phyloP scores from a whole-genome alignment of 2,797 vertebrate species.

The Chelonia mydas region DNA sequence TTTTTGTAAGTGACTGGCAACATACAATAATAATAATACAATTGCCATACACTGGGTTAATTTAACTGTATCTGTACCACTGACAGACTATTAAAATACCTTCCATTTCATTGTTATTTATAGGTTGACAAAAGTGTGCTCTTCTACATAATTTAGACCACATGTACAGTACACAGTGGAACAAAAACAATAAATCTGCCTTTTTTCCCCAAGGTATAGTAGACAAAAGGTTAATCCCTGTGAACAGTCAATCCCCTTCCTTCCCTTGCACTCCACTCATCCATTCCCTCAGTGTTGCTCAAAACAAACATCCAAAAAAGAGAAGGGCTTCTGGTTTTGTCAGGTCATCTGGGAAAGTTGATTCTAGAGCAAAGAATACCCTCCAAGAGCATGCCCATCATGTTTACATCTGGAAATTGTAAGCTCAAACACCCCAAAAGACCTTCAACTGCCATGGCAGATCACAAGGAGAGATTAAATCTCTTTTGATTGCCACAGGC shows the following conservation, averaged over 20 bases:
- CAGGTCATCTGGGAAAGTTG: neutral
- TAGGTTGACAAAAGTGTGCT: neutral
- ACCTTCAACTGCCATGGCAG: neutral
- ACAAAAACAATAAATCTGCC: neutral
- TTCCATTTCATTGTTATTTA: neutral
- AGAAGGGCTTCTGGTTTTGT: neutral
- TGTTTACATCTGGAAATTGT: neutral
- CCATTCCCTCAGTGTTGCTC: accelerated
- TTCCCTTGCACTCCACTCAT: neutral
- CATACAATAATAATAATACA: neutral
- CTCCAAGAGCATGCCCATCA: neutral
- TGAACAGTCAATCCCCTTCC: neutral
- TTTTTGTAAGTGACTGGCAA: constrained; percentile 11
- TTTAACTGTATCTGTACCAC: neutral
- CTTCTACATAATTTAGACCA: neutral
- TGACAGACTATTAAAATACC: neutral
- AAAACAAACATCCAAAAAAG: neutral
- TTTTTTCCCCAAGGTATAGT: neutral
- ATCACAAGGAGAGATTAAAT: neutral
- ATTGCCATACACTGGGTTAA: neutral
- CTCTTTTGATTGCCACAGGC: neutral
- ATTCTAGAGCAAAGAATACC: neutral
- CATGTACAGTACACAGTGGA: neutral
- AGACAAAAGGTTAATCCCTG: neutral
- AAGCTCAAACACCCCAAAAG: neutral